phyloP scores from a whole-genome alignment of 1,140 invertebrate species.

The Apis cerana region DNA sequence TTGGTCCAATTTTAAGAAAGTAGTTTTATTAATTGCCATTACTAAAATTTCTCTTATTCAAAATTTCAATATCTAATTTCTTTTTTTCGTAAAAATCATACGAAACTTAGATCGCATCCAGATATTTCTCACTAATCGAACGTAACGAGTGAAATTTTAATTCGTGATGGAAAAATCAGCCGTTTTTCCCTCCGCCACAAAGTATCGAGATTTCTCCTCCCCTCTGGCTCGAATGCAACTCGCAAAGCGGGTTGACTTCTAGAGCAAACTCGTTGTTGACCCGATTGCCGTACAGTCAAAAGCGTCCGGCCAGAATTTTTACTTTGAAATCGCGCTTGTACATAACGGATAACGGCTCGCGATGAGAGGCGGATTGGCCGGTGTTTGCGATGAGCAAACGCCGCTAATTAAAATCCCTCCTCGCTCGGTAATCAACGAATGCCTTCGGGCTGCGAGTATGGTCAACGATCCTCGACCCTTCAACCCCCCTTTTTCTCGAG shows the following conservation, averaged over 20 bases:
- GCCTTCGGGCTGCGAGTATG: slow-evolving; percentile 75
- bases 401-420: slow-evolving; percentile 80
- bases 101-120: no score
- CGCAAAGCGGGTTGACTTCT: background rate
- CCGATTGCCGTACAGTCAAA: slow-evolving; percentile 21
- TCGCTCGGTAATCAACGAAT: slow-evolving; percentile 77
- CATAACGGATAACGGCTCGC: slow-evolving; percentile 1
- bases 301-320: slow-evolving; percentile 46
- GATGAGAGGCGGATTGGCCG: slow-evolving; percentile 63
- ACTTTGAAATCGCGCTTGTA: slow-evolving; percentile 31
- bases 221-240: no score
- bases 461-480: slow-evolving; percentile 68
- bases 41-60: no score
- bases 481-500: slow-evolving; percentile 57
- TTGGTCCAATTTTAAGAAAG: no score
- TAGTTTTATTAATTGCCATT: no score
- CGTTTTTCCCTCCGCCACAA: background rate
- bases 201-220: background rate
- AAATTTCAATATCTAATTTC: no score
- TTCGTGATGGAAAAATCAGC: no score
- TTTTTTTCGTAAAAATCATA: no score
- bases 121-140: no score
- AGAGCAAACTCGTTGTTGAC: slow-evolving; percentile 13
- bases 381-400: slow-evolving; percentile 79
- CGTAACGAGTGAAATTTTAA: no score